phyloP scores from a whole-genome alignment of 2,113 vertebrate genomes.

The Athene noctua region DNA sequence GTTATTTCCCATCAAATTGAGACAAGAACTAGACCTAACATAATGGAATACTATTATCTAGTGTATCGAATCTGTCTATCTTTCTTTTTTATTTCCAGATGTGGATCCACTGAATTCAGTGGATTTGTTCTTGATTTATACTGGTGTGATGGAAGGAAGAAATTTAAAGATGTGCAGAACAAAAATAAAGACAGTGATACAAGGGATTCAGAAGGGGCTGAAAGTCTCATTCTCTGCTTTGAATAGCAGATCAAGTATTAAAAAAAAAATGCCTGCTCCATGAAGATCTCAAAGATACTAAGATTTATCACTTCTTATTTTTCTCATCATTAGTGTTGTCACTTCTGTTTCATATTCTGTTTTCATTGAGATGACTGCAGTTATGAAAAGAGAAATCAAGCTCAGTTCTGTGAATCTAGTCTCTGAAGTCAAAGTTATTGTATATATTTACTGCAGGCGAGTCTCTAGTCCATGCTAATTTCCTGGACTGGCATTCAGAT shows the following conservation, averaged over 20 bases:
- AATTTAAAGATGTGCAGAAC: neutral
- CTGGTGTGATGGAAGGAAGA: neutral
- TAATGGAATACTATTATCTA: neutral
- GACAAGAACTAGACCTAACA: neutral
- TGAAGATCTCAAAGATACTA: neutral
- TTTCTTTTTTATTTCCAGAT: neutral
- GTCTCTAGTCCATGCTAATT: neutral
- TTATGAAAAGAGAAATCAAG: neutral
- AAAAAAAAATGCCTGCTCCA: neutral
- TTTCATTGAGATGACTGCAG: neutral
- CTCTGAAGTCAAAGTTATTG: neutral
- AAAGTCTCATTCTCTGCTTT: neutral
- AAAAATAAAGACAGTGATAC: neutral
- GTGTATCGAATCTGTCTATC: neutral
- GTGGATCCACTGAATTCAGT: neutral
- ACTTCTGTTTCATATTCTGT: neutral
- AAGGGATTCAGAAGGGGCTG: neutral
- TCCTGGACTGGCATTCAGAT: neutral
- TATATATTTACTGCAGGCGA: neutral
- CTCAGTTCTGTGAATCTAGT: neutral
- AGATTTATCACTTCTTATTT: neutral
- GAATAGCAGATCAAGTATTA: neutral
- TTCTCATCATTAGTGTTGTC: neutral
- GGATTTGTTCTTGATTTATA: neutral
- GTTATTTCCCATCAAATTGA: neutral